Base-by-base conservation (phyloP, 2,888 invertebrate genomes). In the Epistrophe grossulariae region DNA sequence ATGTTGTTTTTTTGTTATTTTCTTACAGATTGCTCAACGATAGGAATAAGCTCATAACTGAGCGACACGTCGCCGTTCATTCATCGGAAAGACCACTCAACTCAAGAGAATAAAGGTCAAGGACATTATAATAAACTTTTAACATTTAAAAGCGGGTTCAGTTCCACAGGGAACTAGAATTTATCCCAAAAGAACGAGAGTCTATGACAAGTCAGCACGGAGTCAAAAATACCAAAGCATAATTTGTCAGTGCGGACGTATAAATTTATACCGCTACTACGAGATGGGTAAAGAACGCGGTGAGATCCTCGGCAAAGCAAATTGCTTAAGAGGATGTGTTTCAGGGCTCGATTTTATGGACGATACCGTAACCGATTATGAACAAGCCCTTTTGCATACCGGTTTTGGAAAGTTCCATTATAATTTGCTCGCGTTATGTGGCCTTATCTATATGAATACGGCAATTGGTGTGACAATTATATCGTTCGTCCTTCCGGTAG, bases 401-500 rank as follows among this genome's bases (percentile, higher is more conserved):
- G 97, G 97, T 89, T 97, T 97, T 93, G 97, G 97, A 80, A 95
- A 95, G 91, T 97, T 97, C 93, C 97, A 97, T 92, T 95, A 95
- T 91, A 94, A 95, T 89, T 93, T 97, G 89, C 93, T 97, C 91
- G 94, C 96, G 79, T 93, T 97, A 92, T 96, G 96, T 90, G 97
- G 97, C 28, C 93, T 97, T 91, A 97, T 97, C 88, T 97, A 97
- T 91, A 94, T 97, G 89, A 97, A 97, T 93, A 97, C 97, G 60
- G 97, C 97, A 76, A 95, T 97, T 88, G 97, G 96, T 43, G 95
- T 96, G 90, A 96, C 96, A 68, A 96, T 95, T 89, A 94, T 97
- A 85, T 97, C 97, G 57, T 97, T 97, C 91, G 96, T 97, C 79
- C 93, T 98, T 80, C 97, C 97, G 7, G 95, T 97, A 6, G 97